A percentile compares a stretch with the other conserved stretches of the same genome.
Conservation (phyloP, 2,888 invertebrate species). For the Incurvaria masculella region DNA sequence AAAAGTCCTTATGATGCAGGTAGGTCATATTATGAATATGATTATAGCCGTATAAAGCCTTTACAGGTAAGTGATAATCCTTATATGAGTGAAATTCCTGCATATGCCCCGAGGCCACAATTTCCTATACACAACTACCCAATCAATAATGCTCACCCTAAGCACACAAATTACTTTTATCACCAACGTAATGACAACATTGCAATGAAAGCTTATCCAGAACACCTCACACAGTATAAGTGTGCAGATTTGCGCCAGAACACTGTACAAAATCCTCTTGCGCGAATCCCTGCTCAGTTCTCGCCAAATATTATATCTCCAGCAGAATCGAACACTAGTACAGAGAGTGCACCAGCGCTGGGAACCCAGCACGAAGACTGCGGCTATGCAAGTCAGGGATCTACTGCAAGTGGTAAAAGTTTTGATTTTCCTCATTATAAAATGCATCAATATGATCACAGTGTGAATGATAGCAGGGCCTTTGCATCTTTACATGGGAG, state of each 20-base stretch:
- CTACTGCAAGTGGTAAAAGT: slow-evolving; percentile 42
- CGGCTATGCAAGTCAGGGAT: slow-evolving; percentile 50
- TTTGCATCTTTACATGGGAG: not conserved
- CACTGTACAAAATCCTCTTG: slow-evolving; percentile 28
- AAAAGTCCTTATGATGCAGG: slow-evolving; percentile 36
- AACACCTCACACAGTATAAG: slow-evolving; percentile 33
- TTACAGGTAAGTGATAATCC: slow-evolving; percentile 31
- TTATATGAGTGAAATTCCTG: slow-evolving; percentile 33
- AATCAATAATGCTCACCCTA: slow-evolving; percentile 29
- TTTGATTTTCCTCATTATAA: slow-evolving; percentile 22
- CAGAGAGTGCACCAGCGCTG: slow-evolving; percentile 35
- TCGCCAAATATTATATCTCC: slow-evolving; percentile 45
- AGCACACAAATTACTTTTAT: slow-evolving; percentile 25
- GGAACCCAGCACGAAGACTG: slow-evolving; percentile 41
- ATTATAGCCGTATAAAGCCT: slow-evolving; percentile 29
- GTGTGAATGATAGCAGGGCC: not conserved
- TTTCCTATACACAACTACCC: slow-evolving; percentile 32
- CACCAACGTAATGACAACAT: slow-evolving; percentile 38
- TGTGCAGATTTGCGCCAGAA: slow-evolving; percentile 28
- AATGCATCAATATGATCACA: slow-evolving; percentile 1
- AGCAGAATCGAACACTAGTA: slow-evolving; percentile 42
- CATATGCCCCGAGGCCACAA: slow-evolving; percentile 31
- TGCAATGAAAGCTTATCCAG: slow-evolving; percentile 29
- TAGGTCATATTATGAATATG: slow-evolving; percentile 40
- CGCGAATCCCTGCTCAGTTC: slow-evolving; percentile 37